phyloP scores from a whole-genome alignment of 1,140 invertebrate species.

The Chymomyza costata region DNA sequence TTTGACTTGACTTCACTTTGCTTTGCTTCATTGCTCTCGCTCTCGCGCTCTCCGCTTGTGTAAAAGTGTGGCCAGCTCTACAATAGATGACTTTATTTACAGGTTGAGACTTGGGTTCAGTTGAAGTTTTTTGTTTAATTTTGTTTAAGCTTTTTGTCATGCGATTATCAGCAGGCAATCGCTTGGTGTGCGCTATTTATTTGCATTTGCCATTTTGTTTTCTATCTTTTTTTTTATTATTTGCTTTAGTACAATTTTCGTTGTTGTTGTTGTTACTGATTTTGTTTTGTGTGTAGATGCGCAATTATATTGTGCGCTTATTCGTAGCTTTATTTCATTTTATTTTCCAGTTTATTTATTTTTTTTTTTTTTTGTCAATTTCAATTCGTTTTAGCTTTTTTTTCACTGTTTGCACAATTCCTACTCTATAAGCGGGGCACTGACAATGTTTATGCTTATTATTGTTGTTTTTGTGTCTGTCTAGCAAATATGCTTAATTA shows the following conservation, averaged over 20 bases:
- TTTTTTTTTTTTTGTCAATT: constrained; percentile 9
- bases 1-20: constrained; percentile 24
- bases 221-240: too few relatives aligned
- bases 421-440: constrained; percentile 46
- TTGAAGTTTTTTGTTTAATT: too few relatives aligned
- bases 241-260: constrained; percentile 24
- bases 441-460: constrained; percentile 33
- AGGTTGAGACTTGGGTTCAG: too few relatives aligned
- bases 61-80: too few relatives aligned
- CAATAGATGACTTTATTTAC: constrained; percentile 26
- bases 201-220: constrained; percentile 52
- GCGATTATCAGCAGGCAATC: constrained; percentile 65
- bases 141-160: constrained; percentile 61
- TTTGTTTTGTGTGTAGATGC: constrained; percentile 54
- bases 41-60: constrained; percentile 1
- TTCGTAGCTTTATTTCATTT: constrained; percentile 9
- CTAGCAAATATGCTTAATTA: constrained; percentile 70
- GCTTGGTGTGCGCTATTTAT: constrained; percentile 69
- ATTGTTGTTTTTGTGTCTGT: constrained; percentile 36
- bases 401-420: constrained; percentile 9
- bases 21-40: background rate
- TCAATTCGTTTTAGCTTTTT: constrained; percentile 35
- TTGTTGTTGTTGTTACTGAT: constrained; percentile 19
- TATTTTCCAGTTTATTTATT: constrained; percentile 35
- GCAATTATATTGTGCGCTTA: constrained; percentile 67